Conservation (phyloP, 2,797 vertebrate genomes). For the Anabas testudineus region DNA sequence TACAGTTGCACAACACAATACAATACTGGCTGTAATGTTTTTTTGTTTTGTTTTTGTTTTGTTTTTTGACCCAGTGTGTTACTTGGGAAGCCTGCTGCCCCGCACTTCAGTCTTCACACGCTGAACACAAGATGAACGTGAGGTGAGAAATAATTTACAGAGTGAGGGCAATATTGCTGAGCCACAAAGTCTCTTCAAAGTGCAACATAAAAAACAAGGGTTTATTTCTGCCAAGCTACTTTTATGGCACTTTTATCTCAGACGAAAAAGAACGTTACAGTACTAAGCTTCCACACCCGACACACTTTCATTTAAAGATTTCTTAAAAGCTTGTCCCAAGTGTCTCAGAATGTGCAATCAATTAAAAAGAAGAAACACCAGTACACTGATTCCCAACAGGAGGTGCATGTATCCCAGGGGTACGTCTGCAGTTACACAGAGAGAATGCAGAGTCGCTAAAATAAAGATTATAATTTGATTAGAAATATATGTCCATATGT, state of each 20-base stretch:
- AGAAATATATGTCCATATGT: neutral
- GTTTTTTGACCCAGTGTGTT: conserved; percentile 42
- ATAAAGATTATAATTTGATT: neutral
- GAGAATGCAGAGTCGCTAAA: neutral
- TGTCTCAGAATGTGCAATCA: conserved; percentile 41
- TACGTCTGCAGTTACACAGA: neutral
- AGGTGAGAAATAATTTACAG: conserved; percentile 73
- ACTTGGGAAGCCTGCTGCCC: conserved; percentile 4
- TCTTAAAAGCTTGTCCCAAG: conserved; percentile 28
- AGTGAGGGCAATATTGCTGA: conserved; percentile 69
- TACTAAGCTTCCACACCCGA: conserved; percentile 15
- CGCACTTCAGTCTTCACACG: conserved; percentile 40
- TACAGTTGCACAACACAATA: conserved; percentile 68
- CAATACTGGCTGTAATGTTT: too few species aligned
- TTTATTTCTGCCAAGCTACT: conserved; percentile 56
- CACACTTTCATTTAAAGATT: conserved; percentile 13
- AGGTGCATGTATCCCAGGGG: neutral
- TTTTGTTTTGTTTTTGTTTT: conserved; percentile 38
- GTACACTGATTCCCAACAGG: conserved; percentile 44
- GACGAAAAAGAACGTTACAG: conserved; percentile 46
- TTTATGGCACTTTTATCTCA: conserved; percentile 63
- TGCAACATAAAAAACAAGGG: conserved; percentile 69
- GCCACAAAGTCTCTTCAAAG: conserved; percentile 77
- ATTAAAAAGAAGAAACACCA: conserved; percentile 37
- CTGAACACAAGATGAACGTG: conserved; percentile 61